Evolutionary conservation across 2,113 vertebrate genomes (phyloP), one percentile per base, ranked within the genome.

Genomic region (Sprattus sprattus): DNA sequence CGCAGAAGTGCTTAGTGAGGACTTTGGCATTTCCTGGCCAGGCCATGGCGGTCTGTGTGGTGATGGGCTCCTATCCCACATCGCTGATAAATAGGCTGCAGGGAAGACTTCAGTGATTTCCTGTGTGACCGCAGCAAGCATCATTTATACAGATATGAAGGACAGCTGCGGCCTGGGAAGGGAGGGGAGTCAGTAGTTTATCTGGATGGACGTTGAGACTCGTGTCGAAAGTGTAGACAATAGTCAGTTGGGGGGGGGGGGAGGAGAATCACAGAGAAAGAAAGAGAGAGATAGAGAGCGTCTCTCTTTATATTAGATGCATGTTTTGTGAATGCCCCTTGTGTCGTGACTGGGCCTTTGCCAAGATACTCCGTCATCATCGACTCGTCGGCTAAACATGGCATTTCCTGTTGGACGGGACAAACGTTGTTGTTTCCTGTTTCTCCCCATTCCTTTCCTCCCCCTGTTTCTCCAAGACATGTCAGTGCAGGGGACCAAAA

Each of bases 11-110:
- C 92, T 95, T 95, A 95, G 92, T n/a, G 89, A 87, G 87, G 89
- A 90, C 90, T 86, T 89, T 92, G 93, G 93, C 90, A 95, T 95
- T 95, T 95, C 95, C 94, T 88, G 93, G 93, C 93, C 92, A 94
- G 91, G 71, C 57, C 49, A 18, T 7, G 75, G 89, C 82, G 92
- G 92, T 85, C 90, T 87, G 91, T 91, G 91, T 90, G 60, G 92
- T 92, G 8, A 64, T 93, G 91, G 90, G 85, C 86, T 90, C 85
- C 90, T 89, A 87, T 90, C 87, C 88, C 90, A 54, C 82, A 87
- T 92, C 91, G 90, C 89, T 92, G 85, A 67, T 92, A 90, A 82
- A 85, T 60, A 81, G 78, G 18, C 91, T 67, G 75, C 49, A 5
- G 44, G 22, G 71, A 11, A 39, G 71, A 3, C 45, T 54, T 49